Evolutionary conservation across 2,113 vertebrate genomes (phyloP), one percentile per base, ranked within the genome.

Genomic region (Vanacampus margaritifer): DNA sequence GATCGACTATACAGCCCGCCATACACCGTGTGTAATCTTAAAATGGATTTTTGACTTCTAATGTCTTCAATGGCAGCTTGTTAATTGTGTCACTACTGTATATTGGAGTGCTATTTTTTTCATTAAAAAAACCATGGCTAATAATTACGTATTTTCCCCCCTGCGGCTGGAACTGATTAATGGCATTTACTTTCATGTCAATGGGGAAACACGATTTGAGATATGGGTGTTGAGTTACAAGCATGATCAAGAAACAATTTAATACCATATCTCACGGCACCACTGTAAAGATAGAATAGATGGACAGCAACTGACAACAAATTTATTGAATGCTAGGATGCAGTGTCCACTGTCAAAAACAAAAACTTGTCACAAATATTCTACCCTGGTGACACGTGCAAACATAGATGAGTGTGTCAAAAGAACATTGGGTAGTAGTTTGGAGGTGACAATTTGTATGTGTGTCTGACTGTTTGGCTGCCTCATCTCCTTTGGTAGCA

Each of bases 401-500:
- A 64, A 48, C 11, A 48, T 58, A 60, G 28, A 78, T 72, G 48
- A 13, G 54, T 69, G 45, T 37, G 32, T 65, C 58, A 46, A 26
- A 74, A 23, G 56, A 7, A 24, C 37, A 62, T 37, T 13, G 10
- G 36, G 11, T 71, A 74, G 46, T 64, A 19, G 16, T 23, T 62
- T 60, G 70, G 74, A 73, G 65, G 67, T 59, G 17, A 62, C 41
- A 3, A 3, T 11, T 3, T n/a, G 62, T 67, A 32, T 46, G 54
- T 58, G 41, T 68, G 45, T 45, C 17, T 41, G 51, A 21, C 23
- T 28, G 58, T 39, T n/a, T 36, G 26, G 54, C 41, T 26, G 75
- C 73, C 71, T 53, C 50, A 58, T 71, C 28, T 78, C 62, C 60
- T 83, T 67, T 79, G 68, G 84, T 64, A 73, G 79, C 72, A 75